A percentile compares a stretch with the other conserved stretches of the same genome.
Evolutionary conservation across 2,888 invertebrate genomes (phyloP).

Genomic region (Pharmacophagus antenor): DNA sequence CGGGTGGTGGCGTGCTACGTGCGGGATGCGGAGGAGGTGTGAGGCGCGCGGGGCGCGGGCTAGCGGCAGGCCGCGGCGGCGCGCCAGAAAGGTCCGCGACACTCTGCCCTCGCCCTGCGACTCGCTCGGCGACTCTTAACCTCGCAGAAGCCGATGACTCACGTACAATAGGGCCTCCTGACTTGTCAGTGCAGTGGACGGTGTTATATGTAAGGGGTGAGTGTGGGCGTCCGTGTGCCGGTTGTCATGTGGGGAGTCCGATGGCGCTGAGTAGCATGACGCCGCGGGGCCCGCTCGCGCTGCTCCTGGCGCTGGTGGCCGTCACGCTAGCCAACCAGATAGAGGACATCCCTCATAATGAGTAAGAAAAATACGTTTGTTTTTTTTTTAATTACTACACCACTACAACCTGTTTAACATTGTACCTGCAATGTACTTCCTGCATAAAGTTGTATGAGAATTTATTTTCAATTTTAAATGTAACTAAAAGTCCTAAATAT

Average conservation of each 20-base stretch:
- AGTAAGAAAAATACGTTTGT: constrained; percentile 83
- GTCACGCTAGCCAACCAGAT: constrained; percentile 86
- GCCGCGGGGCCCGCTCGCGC: constrained; percentile 54
- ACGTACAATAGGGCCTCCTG: constrained; percentile 51
- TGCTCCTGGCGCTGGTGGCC: constrained; percentile 59
- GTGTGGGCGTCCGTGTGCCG: constrained; percentile 55
- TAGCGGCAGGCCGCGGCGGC: constrained; percentile 43
- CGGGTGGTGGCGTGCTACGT: constrained; percentile 55
- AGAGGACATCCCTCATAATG: constrained; percentile 94
- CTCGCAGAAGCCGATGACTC: constrained; percentile 56
- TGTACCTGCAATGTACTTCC: not conserved
- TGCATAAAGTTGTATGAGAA: not conserved
- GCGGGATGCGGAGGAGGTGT: constrained; percentile 27
- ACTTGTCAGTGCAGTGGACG: constrained; percentile 54
- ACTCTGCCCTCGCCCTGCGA: constrained; percentile 58
- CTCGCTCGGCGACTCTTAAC: constrained; percentile 44
- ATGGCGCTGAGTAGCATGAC: constrained; percentile 65
- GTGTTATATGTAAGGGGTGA: constrained; percentile 55
- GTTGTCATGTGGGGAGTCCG: constrained; percentile 69
- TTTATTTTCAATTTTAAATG: not conserved
- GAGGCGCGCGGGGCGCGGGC: constrained; percentile 40
- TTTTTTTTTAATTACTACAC: not conserved
- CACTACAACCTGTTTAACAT: not conserved
- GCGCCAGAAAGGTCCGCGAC: constrained; percentile 49
- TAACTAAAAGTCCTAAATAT: not conserved